Conservation (phyloP, 2,113 vertebrate genomes). For the Panurus biarmicus region DNA sequence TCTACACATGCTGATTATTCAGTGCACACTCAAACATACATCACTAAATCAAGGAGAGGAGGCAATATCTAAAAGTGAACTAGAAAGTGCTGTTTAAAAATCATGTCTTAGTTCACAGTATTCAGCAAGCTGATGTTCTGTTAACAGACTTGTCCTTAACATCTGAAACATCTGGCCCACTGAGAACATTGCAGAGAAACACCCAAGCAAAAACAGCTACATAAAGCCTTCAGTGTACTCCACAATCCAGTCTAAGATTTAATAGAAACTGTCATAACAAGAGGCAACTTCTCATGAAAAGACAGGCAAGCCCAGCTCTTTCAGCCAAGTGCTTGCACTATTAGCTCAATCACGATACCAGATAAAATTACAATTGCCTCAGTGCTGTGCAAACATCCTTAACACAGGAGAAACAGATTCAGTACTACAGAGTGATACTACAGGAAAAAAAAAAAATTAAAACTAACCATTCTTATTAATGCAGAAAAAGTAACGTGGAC, state of each 20-base stretch:
- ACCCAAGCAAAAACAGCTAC: not conserved
- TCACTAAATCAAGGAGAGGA: not conserved
- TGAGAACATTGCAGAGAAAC: not conserved
- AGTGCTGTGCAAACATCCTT: not conserved
- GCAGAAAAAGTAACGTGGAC: not conserved
- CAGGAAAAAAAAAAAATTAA: not conserved
- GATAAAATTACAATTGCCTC: not conserved
- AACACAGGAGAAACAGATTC: not conserved
- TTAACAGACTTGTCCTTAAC: not conserved
- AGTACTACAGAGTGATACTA: not conserved
- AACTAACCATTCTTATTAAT: not conserved
- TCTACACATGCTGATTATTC: not conserved
- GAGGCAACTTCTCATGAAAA: not conserved
- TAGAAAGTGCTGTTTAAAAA: not conserved
- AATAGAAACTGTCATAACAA: not conserved
- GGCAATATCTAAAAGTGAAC: not conserved
- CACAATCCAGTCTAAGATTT: not conserved
- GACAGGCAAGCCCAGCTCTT: not conserved
- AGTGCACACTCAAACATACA: not conserved
- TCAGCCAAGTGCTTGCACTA: not conserved
- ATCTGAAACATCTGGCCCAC: not conserved
- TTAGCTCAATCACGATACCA: not conserved
- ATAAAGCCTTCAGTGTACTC: not conserved
- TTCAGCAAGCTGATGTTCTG: not conserved
- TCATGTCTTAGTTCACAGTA: not conserved